Percentiles rank a stretch among this genome's conserved stretches.
Conservation (phyloP, 2,113 vertebrate genomes). For the Onychostoma macrolepis region DNA sequence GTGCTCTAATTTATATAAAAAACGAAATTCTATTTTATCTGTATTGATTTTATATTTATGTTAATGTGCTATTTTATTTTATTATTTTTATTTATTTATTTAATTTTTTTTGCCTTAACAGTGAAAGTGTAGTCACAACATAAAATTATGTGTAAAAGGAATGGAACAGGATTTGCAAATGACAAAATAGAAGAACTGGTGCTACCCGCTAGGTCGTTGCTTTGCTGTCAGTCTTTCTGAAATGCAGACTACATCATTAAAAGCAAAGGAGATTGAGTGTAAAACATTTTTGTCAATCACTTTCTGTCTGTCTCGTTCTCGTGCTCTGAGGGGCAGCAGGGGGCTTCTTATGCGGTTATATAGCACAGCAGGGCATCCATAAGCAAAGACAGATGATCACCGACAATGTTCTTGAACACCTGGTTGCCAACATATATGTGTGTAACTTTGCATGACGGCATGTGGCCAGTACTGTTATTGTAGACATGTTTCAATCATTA, state of each 20-base stretch:
- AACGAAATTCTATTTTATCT: background rate
- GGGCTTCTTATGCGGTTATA: conserved; percentile 41
- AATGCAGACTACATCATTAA: background rate
- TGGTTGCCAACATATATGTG: background rate
- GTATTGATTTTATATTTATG: too few species aligned
- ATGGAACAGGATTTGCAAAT: background rate
- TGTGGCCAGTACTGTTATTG: conserved; percentile 2
- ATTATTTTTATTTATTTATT: too few species aligned
- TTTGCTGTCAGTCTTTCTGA: background rate
- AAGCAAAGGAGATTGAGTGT: conserved; percentile 28
- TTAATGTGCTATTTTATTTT: too few species aligned
- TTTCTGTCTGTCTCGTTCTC: conserved; percentile 7
- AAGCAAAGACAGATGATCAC: conserved; percentile 45
- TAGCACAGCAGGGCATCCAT: conserved; percentile 35
- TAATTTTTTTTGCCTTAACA: too few species aligned
- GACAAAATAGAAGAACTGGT: background rate
- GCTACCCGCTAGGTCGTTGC: background rate
- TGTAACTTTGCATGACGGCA: background rate
- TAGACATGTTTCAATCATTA: background rate
- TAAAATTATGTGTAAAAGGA: background rate
- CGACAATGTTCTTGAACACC: conserved; percentile 15
- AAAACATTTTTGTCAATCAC: conserved; percentile 33
- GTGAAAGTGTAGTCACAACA: background rate
- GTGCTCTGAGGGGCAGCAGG: conserved; percentile 49
- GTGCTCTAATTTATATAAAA: background rate